These are phyloP conservation scores for Myotis vivesi DNA, from an alignment of 2,797 vertebrate species.

Conservation along the genomic window DNA sequence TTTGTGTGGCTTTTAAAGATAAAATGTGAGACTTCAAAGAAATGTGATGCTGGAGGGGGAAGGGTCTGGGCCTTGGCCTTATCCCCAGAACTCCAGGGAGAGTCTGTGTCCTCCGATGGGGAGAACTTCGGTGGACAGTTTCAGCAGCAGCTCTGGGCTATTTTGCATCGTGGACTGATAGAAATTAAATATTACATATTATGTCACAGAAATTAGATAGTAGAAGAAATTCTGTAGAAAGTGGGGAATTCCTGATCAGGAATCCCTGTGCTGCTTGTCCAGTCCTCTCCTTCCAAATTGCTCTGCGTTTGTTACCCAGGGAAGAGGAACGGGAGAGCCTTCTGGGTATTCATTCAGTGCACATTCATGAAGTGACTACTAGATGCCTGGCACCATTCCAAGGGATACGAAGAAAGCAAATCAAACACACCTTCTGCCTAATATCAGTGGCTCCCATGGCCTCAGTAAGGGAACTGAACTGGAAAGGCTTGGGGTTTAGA, in stretches of 20 bases:
- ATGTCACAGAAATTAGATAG: not conserved
- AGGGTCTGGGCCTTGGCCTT: not conserved
- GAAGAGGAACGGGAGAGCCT: not conserved
- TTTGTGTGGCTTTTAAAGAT: slow-evolving; percentile 36
- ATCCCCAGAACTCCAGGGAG: not conserved
- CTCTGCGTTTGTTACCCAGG: slow-evolving; percentile 8
- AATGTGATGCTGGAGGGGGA: not conserved
- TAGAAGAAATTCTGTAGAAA: slow-evolving; percentile 34
- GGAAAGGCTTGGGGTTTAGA: not conserved
- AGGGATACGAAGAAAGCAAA: slow-evolving; percentile 26
- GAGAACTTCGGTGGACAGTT: not conserved
- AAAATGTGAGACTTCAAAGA: slow-evolving; percentile 43
- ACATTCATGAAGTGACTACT: not conserved
- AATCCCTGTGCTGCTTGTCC: not conserved
- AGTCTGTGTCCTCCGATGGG: not conserved
- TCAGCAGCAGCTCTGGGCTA: not conserved
- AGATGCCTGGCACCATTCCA: not conserved
- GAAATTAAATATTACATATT: not conserved
- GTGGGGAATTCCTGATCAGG: not conserved
- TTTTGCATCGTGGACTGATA: not conserved
- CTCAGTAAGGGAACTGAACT: not conserved
- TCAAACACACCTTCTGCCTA: not conserved
- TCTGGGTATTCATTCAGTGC: not conserved
- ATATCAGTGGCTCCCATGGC: not conserved
- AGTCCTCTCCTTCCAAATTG: not conserved